phyloP scores from a whole-genome alignment of 1,140 invertebrate species.

The Drosophila biarmipes region DNA sequence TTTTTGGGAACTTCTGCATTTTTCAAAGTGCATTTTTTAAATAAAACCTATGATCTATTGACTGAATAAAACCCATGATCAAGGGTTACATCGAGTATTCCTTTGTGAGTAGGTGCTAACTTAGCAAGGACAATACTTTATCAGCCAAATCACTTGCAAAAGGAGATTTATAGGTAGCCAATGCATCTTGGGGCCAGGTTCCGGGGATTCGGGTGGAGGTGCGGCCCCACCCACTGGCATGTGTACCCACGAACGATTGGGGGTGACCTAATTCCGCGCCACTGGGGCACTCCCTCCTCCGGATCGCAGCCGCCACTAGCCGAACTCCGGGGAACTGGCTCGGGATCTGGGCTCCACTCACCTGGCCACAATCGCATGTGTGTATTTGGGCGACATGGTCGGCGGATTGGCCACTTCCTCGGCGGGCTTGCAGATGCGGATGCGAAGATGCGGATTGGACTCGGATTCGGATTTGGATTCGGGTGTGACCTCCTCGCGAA shows the following conservation, averaged over 20 bases:
- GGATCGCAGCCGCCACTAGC: neutral
- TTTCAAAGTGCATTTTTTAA: too few relatives aligned
- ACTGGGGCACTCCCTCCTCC: slow-evolving; percentile 26
- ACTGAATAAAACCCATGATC: too few relatives aligned
- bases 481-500: slow-evolving; percentile 6
- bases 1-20: too few relatives aligned
- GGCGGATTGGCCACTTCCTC: slow-evolving; percentile 30
- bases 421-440: slow-evolving; percentile 7
- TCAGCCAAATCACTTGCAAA: too few relatives aligned
- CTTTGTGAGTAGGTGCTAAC: too few relatives aligned
- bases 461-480: slow-evolving; percentile 30
- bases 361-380: slow-evolving; percentile 79
- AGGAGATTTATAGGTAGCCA: neutral
- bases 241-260: slow-evolving; percentile 28
- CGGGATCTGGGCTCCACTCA: slow-evolving; percentile 26
- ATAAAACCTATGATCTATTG: too few relatives aligned
- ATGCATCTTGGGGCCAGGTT: neutral
- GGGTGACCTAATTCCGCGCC: slow-evolving; percentile 26
- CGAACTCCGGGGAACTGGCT: neutral
- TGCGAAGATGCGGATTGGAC: slow-evolving; percentile 18
- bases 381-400: slow-evolving; percentile 70
- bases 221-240: slow-evolving; percentile 28
- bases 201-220: neutral
- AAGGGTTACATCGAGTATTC: too few relatives aligned
- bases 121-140: too few relatives aligned